These are phyloP conservation scores for Perizoma affinitatum DNA, from an alignment of 2,888 invertebrate genomes.

Conservation along the genomic window DNA sequence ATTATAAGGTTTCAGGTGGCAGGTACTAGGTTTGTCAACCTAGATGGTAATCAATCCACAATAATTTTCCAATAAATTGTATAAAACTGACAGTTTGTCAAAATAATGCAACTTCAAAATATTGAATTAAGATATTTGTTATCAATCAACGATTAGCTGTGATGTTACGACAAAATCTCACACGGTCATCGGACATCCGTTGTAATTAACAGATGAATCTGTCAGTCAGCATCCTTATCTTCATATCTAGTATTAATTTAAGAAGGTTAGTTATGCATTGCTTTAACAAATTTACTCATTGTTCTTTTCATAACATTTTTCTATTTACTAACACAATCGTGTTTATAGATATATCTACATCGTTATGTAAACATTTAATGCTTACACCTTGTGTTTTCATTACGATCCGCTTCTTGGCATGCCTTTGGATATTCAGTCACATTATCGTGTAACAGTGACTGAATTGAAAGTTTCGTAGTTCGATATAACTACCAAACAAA, in stretches of 20 bases:
- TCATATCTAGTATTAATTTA: slow-evolving; percentile 7
- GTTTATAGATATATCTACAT: slow-evolving; percentile 51
- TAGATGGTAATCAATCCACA: neutral
- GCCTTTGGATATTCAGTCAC: slow-evolving; percentile 20
- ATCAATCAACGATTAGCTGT: slow-evolving; percentile 5
- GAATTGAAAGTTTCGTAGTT: slow-evolving; percentile 13
- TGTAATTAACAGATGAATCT: slow-evolving; percentile 1
- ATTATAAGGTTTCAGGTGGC: no score
- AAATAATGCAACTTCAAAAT: slow-evolving; percentile 20
- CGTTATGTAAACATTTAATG: slow-evolving; percentile 51
- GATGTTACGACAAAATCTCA: slow-evolving; percentile 1
- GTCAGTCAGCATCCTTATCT: slow-evolving; percentile 5
- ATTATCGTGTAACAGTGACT: slow-evolving; percentile 5
- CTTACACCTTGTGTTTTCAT: slow-evolving; percentile 40
- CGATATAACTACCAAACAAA: no score
- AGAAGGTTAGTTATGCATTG: slow-evolving; percentile 17
- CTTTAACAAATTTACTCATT: slow-evolving; percentile 53
- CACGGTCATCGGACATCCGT: slow-evolving; percentile 15
- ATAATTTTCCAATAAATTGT: slow-evolving; percentile 17
- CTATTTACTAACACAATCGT: slow-evolving; percentile 66
- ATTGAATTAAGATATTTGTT: neutral
- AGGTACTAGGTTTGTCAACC: no score
- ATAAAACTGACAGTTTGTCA: slow-evolving; percentile 20
- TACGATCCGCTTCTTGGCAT: slow-evolving; percentile 33
- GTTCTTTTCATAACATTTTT: slow-evolving; percentile 60